Evolutionary conservation across 2,797 vertebrate species (phyloP).

Genomic region (Falco biarmicus): DNA sequence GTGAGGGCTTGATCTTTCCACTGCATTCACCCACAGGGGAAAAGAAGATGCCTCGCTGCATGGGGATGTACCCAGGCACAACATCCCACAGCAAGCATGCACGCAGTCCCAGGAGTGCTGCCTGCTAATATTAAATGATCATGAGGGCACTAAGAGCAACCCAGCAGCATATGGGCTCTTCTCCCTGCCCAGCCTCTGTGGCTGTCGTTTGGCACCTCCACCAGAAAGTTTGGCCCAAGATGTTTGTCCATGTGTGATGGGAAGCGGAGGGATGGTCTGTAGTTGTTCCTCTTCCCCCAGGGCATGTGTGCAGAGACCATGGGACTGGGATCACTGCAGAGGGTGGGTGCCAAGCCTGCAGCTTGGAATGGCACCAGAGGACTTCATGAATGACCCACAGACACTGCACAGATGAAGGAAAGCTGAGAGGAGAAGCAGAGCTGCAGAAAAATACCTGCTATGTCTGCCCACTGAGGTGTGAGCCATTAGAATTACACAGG

Average conservation of each 20-base stretch:
- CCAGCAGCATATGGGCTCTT: neutral
- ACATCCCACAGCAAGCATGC: accelerated
- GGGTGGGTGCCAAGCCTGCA: neutral
- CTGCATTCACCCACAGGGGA: neutral
- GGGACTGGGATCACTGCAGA: neutral
- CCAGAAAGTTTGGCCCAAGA: neutral
- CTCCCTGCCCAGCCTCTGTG: neutral
- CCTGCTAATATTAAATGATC: neutral
- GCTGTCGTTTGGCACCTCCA: neutral
- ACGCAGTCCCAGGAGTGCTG: neutral
- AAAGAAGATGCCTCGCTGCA: neutral
- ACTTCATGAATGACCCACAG: neutral
- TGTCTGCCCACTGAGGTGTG: constrained; percentile 29
- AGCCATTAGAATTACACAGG: constrained; percentile 33
- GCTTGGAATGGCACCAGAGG: neutral
- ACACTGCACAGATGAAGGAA: neutral
- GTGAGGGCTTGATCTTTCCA: neutral
- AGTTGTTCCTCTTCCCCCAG: neutral
- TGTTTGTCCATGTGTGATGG: neutral
- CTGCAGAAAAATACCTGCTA: neutral
- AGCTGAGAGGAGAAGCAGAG: neutral
- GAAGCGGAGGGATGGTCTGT: neutral
- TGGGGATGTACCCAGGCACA: neutral
- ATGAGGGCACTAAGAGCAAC: neutral
- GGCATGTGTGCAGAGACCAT: accelerated